Base-by-base conservation (phyloP, 2,888 invertebrate species). In the Synergus gifuensis region DNA sequence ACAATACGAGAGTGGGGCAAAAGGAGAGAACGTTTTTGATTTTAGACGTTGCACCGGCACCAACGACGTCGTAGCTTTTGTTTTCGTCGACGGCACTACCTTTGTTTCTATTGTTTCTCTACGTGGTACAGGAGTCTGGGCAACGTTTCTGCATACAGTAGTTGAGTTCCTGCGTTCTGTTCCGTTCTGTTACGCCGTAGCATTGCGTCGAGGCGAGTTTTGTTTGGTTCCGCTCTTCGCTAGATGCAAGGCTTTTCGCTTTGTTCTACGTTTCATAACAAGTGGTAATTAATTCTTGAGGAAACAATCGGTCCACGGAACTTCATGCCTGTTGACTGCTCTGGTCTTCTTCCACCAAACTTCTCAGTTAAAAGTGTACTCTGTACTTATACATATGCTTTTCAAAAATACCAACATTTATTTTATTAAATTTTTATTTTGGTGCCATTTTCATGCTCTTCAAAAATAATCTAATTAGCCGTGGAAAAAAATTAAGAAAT, bases 271-370 rank as follows among this genome's bases (percentile, higher is more conserved):
- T 84, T 85, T 87, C 83, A 86, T 87, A 88, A 89, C 88, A 90
- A 90, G 88, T 88, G 89, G 90, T 90, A 90, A 90, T 90, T 90
- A 90, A 90, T 90, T 90, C 88, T 88, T 85, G 87, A 83, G 82
- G 82, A 85, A 85, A 88, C 88, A 89, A 90, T 90, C 87, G 86
- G 80, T 80, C 79, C 83, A 81, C 78, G 79, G 80, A 79, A 79
- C 80, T 78, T 83, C 76, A 80, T 81, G 81, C 82, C 81, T 82
- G 63, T 78, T 77, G 66, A 76, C 76, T 63, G 79, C 83, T 64
- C 81, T 82, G 80, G 79, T 81, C 83, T 81, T 80, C 77, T 79
- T 81, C 80, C 81, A 83, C 77, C 79, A 81, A 83, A 78, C 76
- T 82, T 79, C 79, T 76, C 80, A 64, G 78, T 81, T 77, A 62